A percentile compares a stretch with the other conserved stretches of the same genome.
Evolutionary conservation across 2,113 vertebrate species (phyloP).

Genomic region (Halcyon malimbica): DNA sequence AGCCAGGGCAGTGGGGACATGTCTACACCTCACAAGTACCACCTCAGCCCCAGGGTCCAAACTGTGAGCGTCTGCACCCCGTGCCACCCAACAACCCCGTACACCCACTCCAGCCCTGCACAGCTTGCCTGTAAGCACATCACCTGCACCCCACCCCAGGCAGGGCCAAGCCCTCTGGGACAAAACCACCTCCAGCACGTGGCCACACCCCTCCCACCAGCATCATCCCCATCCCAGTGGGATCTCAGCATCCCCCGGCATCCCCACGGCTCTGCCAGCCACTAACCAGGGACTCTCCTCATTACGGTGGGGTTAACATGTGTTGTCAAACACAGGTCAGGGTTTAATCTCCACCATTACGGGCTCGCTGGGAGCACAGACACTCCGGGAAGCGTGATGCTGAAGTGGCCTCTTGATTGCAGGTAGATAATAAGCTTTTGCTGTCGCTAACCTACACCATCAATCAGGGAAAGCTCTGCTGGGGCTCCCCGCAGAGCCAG

Average conservation of each 20-base stretch:
- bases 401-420: conserved; percentile 59
- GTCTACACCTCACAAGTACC: fast-evolving
- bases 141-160: too few relatives aligned
- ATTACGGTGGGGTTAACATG: neutral
- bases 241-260: neutral
- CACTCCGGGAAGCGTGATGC: neutral
- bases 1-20: neutral
- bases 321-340: conserved; percentile 55
- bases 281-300: neutral
- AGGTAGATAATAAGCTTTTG: conserved; percentile 39
- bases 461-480: neutral
- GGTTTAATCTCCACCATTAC: conserved; percentile 41
- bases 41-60: too few relatives aligned
- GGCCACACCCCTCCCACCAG: fast-evolving
- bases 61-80: too few relatives aligned
- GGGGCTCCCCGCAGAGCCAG: neutral
- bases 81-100: neutral
- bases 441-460: neutral
- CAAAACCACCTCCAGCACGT: fast-evolving
- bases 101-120: neutral
- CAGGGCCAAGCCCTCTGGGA: neutral
- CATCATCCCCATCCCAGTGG: fast-evolving
- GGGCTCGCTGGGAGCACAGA: conserved; percentile 11
- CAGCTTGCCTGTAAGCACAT: neutral
- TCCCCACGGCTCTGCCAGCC: neutral